Evolutionary conservation across 1,140 invertebrate genomes (phyloP).

Genomic region (Pseudobourletiella spinata): DNA sequence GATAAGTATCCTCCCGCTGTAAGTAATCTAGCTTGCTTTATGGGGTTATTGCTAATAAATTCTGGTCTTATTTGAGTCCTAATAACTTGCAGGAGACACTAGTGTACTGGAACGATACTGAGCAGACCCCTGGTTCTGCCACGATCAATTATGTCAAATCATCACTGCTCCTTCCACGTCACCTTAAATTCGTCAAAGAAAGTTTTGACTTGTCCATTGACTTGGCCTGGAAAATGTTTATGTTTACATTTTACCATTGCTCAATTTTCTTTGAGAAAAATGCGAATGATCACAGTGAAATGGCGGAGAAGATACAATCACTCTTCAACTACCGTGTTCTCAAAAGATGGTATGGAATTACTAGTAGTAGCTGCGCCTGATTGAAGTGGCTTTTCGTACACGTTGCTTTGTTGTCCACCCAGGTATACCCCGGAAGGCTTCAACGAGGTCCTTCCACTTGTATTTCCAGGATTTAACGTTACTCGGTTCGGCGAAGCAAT

Average conservation of each 20-base stretch:
- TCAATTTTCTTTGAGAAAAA: neutral
- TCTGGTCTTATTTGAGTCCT: no score
- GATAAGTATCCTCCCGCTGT: no score
- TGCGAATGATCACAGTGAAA: neutral
- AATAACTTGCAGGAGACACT: neutral
- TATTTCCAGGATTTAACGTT: neutral
- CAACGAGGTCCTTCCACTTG: neutral
- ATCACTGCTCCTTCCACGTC: neutral
- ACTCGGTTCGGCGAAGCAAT: neutral
- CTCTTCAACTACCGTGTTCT: neutral
- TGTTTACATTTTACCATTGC: neutral
- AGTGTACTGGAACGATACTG: neutral
- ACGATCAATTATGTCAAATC: neutral
- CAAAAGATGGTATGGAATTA: slow-evolving; percentile 2
- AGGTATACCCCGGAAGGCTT: neutral
- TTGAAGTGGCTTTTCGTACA: neutral
- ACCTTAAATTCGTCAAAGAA: neutral
- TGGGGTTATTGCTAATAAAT: no score
- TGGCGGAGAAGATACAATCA: neutral
- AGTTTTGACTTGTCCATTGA: neutral
- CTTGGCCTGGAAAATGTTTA: neutral
- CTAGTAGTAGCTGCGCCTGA: neutral
- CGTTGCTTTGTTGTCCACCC: neutral
- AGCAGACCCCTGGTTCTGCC: neutral
- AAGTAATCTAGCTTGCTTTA: no score